Evolutionary conservation across 2,888 invertebrate genomes (phyloP).

Genomic region (Vannuccia rotundouncinata): DNA sequence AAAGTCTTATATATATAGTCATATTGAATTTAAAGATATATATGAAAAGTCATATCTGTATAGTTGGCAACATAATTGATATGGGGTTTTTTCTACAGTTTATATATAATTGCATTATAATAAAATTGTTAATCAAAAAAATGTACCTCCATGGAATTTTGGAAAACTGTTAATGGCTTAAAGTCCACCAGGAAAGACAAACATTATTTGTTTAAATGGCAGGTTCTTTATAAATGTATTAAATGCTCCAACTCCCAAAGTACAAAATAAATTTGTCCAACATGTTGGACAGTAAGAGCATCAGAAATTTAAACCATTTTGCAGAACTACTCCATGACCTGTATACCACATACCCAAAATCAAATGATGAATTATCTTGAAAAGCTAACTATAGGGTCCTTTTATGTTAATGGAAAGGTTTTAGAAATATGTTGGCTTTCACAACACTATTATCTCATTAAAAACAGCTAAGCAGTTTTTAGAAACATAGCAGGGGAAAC

Average conservation of each 20-base stretch:
- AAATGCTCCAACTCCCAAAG: constrained; percentile 20
- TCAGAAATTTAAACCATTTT: constrained; percentile 7
- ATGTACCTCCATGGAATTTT: no score
- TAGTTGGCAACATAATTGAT: no score
- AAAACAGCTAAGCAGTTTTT: not conserved
- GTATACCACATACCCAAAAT: not conserved
- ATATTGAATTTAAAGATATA: no score
- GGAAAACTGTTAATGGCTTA: no score
- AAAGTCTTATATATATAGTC: no score
- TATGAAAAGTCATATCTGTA: no score
- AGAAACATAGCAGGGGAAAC: constrained; percentile 6
- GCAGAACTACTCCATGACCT: constrained; percentile 17
- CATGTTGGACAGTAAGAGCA: not conserved
- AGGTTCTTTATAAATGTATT: constrained; percentile 15
- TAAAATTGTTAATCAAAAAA: no score
- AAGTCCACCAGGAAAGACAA: no score
- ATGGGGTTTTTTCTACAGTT: no score
- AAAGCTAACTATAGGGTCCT: not conserved
- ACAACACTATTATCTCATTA: not conserved
- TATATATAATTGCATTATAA: no score
- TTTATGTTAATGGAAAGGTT: constrained; percentile 1
- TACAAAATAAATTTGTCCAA: not conserved
- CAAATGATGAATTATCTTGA: constrained; percentile 16
- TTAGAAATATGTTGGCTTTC: constrained; percentile 3
- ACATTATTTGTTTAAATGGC: no score